Evolutionary conservation across 2,888 invertebrate species (phyloP), one percentile per base, ranked within the genome.

Genomic region (Caenorhabditis wallacei): DNA sequence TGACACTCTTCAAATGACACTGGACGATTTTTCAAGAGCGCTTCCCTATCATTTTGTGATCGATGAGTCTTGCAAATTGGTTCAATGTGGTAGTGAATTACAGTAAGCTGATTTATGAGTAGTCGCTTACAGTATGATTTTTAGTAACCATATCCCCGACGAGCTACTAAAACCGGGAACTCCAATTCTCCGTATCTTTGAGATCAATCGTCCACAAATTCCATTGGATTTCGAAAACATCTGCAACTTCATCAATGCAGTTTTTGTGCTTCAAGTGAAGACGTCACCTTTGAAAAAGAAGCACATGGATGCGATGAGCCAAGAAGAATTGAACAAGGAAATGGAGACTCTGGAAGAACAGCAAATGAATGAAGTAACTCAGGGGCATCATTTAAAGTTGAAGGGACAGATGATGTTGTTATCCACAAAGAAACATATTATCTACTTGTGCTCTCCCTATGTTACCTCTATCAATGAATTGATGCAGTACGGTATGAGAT

Each of bases 221-320:
- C 91, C 91, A 8, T 61, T 92, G 51, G 91, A 91, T 71, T 92
- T 90, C 61, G 91, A 91, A 48, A 91, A 89, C 70, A 90, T 90
- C 54, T 89, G 88, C 84, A 90, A 91, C 72, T 91, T 91, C 72
- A 91, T 91, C 80, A 91, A 91, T 72, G 90, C 90, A 8, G 91
- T 91, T 8, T 91, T 91, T 68, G 91, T 91, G 7, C 84, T 91
- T 1, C 90, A 91, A 80, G 88, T 91, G 24, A 85, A 88, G 48
- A 85, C 85, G 20, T 83, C 87, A 3, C 88, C 88, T 11, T 20
- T 78, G 61, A 72, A 74, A 24, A 81, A 79, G 56, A 81, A 79
- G 37, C 40, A 75, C 37, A 48, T 70, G 66, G 80, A 71, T 57
- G 69, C 68, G 13, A 76, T 76, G 76, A 76, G 40, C 1, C 57